These are phyloP conservation scores for Poeciliopsis paucimaculata DNA, from an alignment of 2,797 vertebrate genomes.

Conservation along the genomic window DNA sequence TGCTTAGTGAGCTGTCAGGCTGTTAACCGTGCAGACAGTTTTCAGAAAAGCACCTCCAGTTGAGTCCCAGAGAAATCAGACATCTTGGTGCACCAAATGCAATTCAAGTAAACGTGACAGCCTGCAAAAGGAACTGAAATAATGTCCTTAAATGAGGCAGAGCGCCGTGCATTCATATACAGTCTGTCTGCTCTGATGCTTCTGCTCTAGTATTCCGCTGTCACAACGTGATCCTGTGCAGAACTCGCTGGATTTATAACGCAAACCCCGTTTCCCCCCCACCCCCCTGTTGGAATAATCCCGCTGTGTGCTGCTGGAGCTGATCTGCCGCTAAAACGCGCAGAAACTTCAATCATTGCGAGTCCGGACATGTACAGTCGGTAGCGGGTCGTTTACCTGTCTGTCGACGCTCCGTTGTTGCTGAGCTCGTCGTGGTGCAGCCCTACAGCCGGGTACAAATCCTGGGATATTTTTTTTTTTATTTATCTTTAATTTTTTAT, in stretches of 20 bases:
- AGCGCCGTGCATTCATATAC: neutral
- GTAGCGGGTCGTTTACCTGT: slow-evolving; percentile 42
- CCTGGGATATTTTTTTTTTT: neutral
- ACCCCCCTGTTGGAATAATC: neutral
- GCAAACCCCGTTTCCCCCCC: neutral
- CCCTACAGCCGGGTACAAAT: neutral
- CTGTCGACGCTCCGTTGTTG: slow-evolving; percentile 26
- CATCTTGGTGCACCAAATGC: slow-evolving; percentile 1
- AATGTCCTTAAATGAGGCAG: slow-evolving; percentile 5
- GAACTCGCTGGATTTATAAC: neutral
- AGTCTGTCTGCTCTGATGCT: neutral
- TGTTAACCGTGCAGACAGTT: neutral
- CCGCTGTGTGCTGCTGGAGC: neutral
- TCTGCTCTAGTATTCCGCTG: slow-evolving; percentile 22
- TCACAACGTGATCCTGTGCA: slow-evolving; percentile 10
- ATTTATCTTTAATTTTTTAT: neutral
- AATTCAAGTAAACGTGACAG: slow-evolving; percentile 26
- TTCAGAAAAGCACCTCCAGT: neutral
- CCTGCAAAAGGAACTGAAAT: slow-evolving; percentile 32
- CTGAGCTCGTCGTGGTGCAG: slow-evolving; percentile 17
- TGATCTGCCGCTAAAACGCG: slow-evolving; percentile 16
- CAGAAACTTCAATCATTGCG: slow-evolving; percentile 49
- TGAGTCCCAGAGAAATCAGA: neutral
- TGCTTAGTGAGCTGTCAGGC: neutral
- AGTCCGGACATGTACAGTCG: slow-evolving; percentile 20